Percentiles rank a stretch among this genome's conserved stretches.
Conservation (phyloP, 2,797 vertebrate genomes). For the Melanitta fusca region DNA sequence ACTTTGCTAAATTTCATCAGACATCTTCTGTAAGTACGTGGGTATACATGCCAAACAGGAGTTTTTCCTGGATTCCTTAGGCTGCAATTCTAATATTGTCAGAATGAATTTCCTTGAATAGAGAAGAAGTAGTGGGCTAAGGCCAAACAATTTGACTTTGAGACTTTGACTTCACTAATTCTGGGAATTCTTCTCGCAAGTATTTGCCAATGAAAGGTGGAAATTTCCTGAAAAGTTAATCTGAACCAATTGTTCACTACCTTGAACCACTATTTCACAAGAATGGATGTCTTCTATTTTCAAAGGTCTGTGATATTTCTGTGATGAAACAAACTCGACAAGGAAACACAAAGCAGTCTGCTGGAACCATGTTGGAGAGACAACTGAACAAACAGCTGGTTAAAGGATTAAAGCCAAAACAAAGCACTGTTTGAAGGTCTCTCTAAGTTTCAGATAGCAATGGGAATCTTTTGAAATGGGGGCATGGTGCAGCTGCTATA, state of each 20-base stretch:
- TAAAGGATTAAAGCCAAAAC: conserved; percentile 70
- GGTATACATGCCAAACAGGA: conserved; percentile 7
- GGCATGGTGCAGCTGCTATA: conserved; percentile 17
- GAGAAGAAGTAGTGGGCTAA: background rate
- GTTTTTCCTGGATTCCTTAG: background rate
- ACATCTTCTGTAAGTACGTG: background rate
- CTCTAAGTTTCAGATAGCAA: conserved; percentile 53
- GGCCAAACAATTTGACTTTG: background rate
- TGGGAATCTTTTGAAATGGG: conserved; percentile 56
- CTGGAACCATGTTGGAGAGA: conserved; percentile 15
- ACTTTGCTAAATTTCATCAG: conserved; percentile 39
- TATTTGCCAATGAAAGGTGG: background rate
- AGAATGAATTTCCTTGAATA: background rate
- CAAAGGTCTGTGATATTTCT: conserved; percentile 45
- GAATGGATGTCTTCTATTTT: background rate
- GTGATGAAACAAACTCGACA: conserved; percentile 54
- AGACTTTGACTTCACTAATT: background rate
- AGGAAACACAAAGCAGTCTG: conserved; percentile 66
- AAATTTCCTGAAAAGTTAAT: conserved; percentile 48
- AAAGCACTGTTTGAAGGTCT: conserved; percentile 66
- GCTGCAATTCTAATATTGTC: background rate
- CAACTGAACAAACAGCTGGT: conserved; percentile 66
- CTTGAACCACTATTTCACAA: conserved; percentile 9
- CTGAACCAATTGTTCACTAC: conserved; percentile 1
- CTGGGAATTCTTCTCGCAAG: background rate